phyloP scores from a whole-genome alignment of 1,140 invertebrate species.

The Tetramorium alpestre region DNA sequence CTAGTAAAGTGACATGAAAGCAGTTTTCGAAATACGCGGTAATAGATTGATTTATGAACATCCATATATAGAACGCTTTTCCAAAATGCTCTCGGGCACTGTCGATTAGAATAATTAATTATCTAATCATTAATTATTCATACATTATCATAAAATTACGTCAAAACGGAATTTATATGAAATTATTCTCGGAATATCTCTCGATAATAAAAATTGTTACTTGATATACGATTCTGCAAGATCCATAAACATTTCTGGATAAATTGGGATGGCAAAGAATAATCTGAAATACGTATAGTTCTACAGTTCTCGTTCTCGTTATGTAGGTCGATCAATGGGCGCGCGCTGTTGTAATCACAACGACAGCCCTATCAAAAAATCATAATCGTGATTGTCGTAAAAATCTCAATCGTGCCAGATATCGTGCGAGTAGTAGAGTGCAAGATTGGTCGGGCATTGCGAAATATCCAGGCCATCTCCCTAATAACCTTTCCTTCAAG shows the following conservation, averaged over 20 bases:
- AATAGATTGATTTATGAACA: slow-evolving; percentile 12
- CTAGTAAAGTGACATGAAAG: slow-evolving; percentile 7
- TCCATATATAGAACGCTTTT: not conserved
- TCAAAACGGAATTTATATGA: not conserved
- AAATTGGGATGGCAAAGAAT: not conserved
- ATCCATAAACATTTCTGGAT: not conserved
- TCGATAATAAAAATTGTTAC: not conserved
- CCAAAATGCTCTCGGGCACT: not conserved
- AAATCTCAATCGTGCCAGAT: slow-evolving; percentile 17
- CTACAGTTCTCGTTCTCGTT: not conserved
- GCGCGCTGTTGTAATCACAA: not conserved
- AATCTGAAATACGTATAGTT: not conserved
- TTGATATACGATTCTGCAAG: not conserved
- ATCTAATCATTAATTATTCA: not conserved
- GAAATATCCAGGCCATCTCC: not conserved
- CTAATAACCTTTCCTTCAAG: slow-evolving; percentile 15
- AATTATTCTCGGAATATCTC: not conserved
- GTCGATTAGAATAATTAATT: not conserved
- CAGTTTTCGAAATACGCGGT: not conserved
- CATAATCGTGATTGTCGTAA: not conserved
- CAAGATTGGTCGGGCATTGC: not conserved
- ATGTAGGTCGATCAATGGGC: slow-evolving; percentile 9
- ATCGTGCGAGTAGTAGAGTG: not conserved
- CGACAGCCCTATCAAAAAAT: not conserved
- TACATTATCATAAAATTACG: not conserved